phyloP scores from a whole-genome alignment of 2,888 invertebrate genomes.

The Ectemnius continuus region DNA sequence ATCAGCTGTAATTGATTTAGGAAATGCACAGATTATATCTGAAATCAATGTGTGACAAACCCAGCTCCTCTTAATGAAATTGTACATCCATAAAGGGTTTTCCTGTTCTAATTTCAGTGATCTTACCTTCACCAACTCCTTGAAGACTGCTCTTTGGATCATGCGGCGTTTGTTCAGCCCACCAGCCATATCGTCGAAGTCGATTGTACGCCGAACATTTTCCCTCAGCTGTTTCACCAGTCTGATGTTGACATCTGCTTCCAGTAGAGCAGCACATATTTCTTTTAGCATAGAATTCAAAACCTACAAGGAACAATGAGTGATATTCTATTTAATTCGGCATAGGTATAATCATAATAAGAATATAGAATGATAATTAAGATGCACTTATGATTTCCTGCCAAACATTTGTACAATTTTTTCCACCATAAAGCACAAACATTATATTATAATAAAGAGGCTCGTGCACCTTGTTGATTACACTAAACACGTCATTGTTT shows the following conservation, averaged over 20 bases:
- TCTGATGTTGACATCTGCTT: constrained; percentile 98
- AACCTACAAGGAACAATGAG: constrained; percentile 82
- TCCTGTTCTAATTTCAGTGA: neutral
- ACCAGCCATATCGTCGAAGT: constrained; percentile 99
- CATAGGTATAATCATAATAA: too few species aligned
- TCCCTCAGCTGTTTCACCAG: constrained; percentile 97
- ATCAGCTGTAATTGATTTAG: constrained; percentile 79
- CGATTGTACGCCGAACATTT: constrained; percentile 98
- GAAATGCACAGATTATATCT: neutral
- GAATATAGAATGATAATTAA: too few species aligned
- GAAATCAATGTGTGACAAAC: neutral
- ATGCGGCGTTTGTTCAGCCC: constrained; percentile 98
- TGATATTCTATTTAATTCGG: constrained; percentile 10
- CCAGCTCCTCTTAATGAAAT: too few species aligned
- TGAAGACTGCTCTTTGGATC: constrained; percentile 99
- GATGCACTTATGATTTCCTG: too few species aligned
- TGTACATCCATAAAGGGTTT: neutral
- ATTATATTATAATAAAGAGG: neutral
- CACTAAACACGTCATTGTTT: neutral
- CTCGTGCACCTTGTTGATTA: neutral
- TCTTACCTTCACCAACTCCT: constrained; percentile 95
- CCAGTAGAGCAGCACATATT: constrained; percentile 97
- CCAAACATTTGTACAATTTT: neutral
- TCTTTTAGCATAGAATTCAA: constrained; percentile 99
- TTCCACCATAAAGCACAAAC: neutral